Evolutionary conservation across 2,113 vertebrate species (phyloP).

Genomic region (Martes martes): DNA sequence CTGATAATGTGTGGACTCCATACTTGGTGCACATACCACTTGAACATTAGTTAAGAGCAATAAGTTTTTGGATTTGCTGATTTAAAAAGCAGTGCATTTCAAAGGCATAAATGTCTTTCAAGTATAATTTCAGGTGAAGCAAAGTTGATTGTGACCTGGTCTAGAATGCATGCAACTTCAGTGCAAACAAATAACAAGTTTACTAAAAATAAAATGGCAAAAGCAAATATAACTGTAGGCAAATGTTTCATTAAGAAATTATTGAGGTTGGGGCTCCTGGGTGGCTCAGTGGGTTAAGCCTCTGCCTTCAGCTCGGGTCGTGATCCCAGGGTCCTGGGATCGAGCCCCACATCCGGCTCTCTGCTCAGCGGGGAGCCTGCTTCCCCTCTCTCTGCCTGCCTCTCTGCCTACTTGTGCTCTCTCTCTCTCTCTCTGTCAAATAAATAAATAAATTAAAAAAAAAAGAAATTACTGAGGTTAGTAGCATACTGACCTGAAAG

Average conservation of each 20-base stretch:
- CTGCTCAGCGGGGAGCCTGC: no score
- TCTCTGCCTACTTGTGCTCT: no score
- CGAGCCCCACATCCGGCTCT: no score
- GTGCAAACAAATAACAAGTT: not conserved
- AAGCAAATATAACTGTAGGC: not conserved
- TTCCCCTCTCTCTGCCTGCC: no score
- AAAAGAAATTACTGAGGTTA: not conserved
- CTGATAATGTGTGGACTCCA: not conserved
- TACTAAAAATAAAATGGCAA: not conserved
- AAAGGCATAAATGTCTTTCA: not conserved
- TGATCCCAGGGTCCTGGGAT: no score
- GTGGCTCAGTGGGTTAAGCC: no score
- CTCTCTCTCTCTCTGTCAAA: no score
- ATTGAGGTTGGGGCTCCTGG: not conserved
- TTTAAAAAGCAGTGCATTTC: conserved; percentile 9
- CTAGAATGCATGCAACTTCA: not conserved
- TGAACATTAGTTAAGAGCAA: not conserved
- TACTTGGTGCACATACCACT: not conserved
- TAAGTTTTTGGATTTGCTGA: not conserved
- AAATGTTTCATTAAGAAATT: not conserved
- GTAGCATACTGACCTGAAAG: not conserved
- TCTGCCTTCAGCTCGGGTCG: no score
- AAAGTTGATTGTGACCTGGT: not conserved
- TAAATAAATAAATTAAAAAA: no score
- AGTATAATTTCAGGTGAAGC: conserved; percentile 1